Evolutionary conservation across 64 coral and sea anemone genomes (phyloP), one percentile per base, ranked within the genome.

Genomic region (Trachythela sp.): DNA sequence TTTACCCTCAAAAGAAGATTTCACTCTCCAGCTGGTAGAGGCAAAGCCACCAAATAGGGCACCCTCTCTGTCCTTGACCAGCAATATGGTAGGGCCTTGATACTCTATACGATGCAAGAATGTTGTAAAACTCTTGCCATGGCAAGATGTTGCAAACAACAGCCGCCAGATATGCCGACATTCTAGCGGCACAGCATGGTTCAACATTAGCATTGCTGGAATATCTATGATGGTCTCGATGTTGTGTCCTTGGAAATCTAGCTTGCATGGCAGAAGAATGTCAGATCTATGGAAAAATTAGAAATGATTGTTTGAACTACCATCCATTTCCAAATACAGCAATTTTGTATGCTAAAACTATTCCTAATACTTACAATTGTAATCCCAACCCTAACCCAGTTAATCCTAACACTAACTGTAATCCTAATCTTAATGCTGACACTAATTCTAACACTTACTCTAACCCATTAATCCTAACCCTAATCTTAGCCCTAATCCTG

Each of bases 31-130:
- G 72, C 92, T 94, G 48, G 87, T 85, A 38, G 95, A 97, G 13
- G 95, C 95, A 86, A 97, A 97, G 35, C 95, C 95, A 71, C 95
- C 95, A 97, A 97, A 97, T 8, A 97, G 0, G 37, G 88, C 72
- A 36, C 95, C 92, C 67, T 86, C 86, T 30, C 42, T 88, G 38
- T 97, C 95, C 37, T 68, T 89, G 22, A 90, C 85, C 13, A 94
- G 29, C 27, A 97, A 36, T 5, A 94, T 0, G 5, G 91, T 72
- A 49, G 95, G 95, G 2, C 95, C 95, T 89, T 97, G 95, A 67
- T 97, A 90, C 36, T 71, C 64, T 7, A 97, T 94, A 40, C 92
- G 90, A 67, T 97, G 95, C 10, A 97, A 71, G 34, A 97, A 92
- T 26, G 95, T 88, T 37, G 89, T 90, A 48, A 97, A 97, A 88